phyloP scores from a whole-genome alignment of 2,797 vertebrate species.

The Enteromius argenteus region DNA sequence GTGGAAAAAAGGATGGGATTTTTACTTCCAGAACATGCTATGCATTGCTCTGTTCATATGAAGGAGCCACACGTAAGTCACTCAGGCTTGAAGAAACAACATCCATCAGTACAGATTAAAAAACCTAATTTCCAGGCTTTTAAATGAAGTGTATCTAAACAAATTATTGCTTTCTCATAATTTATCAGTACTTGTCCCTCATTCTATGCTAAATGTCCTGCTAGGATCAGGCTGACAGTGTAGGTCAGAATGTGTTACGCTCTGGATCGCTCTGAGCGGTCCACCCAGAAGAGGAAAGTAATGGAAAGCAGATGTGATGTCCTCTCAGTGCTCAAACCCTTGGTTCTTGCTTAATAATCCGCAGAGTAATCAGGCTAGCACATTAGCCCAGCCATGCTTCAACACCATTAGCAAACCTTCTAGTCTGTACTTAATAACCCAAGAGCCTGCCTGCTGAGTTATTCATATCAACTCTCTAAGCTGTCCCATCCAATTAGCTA shows the following conservation, averaged over 20 bases:
- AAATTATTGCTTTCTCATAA: neutral
- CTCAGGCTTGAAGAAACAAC: neutral
- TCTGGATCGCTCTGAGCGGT: conserved; percentile 8
- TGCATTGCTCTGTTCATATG: neutral
- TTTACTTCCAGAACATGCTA: neutral
- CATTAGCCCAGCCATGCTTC: conserved; percentile 33
- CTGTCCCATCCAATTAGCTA: conserved; percentile 50
- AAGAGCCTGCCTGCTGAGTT: conserved; percentile 19
- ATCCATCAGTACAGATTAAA: neutral
- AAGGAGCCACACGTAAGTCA: neutral
- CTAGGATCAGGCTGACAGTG: conserved; percentile 1
- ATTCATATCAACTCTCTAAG: conserved; percentile 34
- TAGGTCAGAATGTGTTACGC: conserved; percentile 15
- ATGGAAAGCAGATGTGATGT: conserved; percentile 59
- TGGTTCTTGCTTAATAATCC: conserved; percentile 34
- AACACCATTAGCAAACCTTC: conserved; percentile 23
- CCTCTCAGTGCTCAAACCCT: conserved; percentile 21
- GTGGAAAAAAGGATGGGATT: neutral
- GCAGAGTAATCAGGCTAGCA: conserved; percentile 24
- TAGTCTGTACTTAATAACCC: conserved; percentile 36
- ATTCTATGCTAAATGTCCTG: conserved; percentile 9
- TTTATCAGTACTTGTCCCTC: neutral
- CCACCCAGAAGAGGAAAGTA: conserved; percentile 39
- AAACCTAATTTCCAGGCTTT: neutral
- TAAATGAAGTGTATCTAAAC: neutral